phyloP scores from a whole-genome alignment of 2,888 invertebrate genomes.

The Kryphioiulus occultus region DNA sequence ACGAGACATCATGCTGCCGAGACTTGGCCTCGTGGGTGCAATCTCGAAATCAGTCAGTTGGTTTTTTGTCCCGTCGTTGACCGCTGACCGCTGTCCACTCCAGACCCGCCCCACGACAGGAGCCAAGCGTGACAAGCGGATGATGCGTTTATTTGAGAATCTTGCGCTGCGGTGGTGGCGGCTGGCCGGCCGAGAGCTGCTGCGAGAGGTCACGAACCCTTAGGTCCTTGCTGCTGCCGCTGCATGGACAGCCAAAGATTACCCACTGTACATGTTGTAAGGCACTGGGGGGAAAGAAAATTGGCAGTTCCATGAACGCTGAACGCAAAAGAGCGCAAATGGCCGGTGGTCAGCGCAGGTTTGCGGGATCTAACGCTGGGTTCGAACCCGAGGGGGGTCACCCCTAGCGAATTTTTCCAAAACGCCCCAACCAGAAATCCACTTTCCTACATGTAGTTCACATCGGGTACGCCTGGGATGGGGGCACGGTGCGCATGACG shows the following conservation, averaged over 20 bases:
- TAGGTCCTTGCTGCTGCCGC: neutral
- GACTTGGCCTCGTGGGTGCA: neutral
- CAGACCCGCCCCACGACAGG: neutral
- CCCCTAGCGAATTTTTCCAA: neutral
- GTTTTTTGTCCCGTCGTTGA: neutral
- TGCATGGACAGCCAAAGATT: neutral
- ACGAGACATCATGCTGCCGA: too few species aligned
- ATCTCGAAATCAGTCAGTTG: neutral
- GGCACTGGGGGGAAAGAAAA: slow-evolving; percentile 30
- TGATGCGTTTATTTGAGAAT: neutral
- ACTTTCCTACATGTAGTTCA: too few species aligned
- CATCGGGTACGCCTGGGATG: neutral
- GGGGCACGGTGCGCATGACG: neutral
- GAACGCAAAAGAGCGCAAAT: neutral
- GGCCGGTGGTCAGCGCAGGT: too few species aligned
- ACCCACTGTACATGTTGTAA: slow-evolving; percentile 31
- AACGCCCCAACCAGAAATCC: too few species aligned
- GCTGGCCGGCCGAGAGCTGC: neutral
- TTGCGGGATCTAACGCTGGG: too few species aligned
- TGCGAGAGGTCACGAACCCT: neutral
- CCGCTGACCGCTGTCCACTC: neutral
- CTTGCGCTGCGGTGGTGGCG: neutral
- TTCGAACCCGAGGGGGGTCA: neutral
- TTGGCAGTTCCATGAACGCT: neutral
- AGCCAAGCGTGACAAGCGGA: neutral